Conservation (phyloP, 2,113 vertebrate species). For the Anas platyrhynchos region DNA sequence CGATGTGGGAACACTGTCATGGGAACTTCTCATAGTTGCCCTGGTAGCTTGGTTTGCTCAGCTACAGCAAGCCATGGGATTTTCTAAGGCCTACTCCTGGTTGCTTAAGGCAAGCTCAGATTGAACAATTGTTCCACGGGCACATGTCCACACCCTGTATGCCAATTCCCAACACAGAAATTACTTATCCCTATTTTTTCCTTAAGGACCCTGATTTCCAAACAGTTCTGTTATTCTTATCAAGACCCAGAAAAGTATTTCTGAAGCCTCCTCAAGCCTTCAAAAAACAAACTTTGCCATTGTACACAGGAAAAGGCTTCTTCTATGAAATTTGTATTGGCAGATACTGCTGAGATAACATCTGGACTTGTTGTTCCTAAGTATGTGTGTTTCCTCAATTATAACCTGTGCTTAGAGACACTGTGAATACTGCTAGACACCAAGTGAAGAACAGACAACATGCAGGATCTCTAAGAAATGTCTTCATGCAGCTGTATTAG, state of each 20-base stretch:
- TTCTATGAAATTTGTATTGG: background rate
- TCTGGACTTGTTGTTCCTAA: background rate
- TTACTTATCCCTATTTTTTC: background rate
- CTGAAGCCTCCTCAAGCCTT: background rate
- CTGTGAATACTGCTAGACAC: background rate
- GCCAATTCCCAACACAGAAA: too few relatives aligned
- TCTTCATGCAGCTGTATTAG: background rate
- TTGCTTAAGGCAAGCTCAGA: too few relatives aligned
- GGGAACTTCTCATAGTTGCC: too few relatives aligned
- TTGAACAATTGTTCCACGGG: too few relatives aligned
- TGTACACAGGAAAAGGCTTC: background rate
- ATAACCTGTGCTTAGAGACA: background rate
- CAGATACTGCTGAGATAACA: background rate
- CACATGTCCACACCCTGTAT: too few relatives aligned
- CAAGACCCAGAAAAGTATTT: background rate
- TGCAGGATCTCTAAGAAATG: background rate
- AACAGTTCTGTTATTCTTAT: background rate
- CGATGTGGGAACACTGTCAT: too few relatives aligned
- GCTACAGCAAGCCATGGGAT: too few relatives aligned
- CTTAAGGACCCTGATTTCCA: background rate
- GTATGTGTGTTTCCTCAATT: background rate
- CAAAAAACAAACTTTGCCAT: background rate
- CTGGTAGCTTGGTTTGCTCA: too few relatives aligned
- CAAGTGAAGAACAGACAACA: background rate
- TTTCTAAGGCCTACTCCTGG: too few relatives aligned